Evolutionary conservation across 2,888 invertebrate species (phyloP).

Genomic region (Oasisia sp.): DNA sequence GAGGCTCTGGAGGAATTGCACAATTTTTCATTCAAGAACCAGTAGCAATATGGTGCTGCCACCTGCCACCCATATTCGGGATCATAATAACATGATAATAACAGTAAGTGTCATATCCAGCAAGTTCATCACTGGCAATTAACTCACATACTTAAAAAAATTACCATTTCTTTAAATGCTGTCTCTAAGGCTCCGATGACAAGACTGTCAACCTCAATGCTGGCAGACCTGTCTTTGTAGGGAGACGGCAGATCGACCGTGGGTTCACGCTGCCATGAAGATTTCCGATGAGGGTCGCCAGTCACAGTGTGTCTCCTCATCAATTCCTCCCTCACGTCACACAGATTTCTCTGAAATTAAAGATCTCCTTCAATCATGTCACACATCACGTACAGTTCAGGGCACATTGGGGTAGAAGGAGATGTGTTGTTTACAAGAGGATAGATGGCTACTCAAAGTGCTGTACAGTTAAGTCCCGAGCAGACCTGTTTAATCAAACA

Average conservation of each 20-base stretch:
- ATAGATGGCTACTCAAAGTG: too few relatives aligned
- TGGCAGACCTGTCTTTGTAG: constrained; percentile 23
- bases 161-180: constrained; percentile 79
- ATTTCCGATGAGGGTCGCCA: neutral
- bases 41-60: too few relatives aligned
- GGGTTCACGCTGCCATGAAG: neutral
- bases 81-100: too few relatives aligned
- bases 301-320: neutral
- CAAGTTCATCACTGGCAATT: neutral
- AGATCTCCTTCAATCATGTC: neutral
- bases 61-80: too few relatives aligned
- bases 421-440: too few relatives aligned
- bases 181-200: constrained; percentile 83
- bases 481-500: too few relatives aligned
- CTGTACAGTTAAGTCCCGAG: too few relatives aligned
- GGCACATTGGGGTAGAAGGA: too few relatives aligned
- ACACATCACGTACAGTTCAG: too few relatives aligned
- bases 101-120: neutral
- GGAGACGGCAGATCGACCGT: neutral
- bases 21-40: too few relatives aligned
- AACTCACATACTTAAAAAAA: neutral
- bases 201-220: constrained; percentile 72
- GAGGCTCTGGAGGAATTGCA: too few relatives aligned
- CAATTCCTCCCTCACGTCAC: neutral
- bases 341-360: constrained; percentile 19